Conservation (phyloP, 1,140 invertebrate species). For the Drosophila seguyi region DNA sequence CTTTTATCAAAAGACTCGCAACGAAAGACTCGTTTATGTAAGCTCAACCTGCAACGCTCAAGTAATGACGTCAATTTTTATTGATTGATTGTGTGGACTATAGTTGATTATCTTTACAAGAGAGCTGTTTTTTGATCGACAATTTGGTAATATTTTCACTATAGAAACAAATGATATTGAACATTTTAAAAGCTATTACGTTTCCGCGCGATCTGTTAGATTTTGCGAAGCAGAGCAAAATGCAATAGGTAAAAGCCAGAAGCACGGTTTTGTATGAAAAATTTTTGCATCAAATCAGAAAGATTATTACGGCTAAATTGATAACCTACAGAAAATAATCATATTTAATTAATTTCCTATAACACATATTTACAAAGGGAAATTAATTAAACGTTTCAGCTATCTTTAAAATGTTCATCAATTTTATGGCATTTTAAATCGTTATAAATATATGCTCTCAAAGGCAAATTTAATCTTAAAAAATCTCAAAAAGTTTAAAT, state of each 20-base stretch:
- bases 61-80: not conserved
- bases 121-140: not conserved
- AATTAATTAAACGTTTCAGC: not conserved
- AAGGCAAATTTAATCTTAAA: not conserved
- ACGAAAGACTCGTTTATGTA: not conserved
- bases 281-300: not conserved
- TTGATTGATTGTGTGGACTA: not conserved
- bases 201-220: not conserved
- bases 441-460: not conserved
- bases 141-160: not conserved
- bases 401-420: too few species aligned
- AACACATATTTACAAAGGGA: not conserved
- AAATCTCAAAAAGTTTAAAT: too few species aligned
- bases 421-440: too few species aligned
- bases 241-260: too few species aligned
- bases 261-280: not conserved
- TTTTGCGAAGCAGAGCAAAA: too few species aligned
- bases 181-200: not conserved
- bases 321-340: not conserved
- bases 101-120: not conserved
- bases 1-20: conserved; percentile 11
- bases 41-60: not conserved
- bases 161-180: not conserved
- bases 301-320: not conserved
- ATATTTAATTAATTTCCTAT: not conserved